A percentile compares a stretch with the other conserved stretches of the same genome.
phyloP scores from a whole-genome alignment of 2,113 vertebrate genomes.

The Oreochromis niloticus region DNA sequence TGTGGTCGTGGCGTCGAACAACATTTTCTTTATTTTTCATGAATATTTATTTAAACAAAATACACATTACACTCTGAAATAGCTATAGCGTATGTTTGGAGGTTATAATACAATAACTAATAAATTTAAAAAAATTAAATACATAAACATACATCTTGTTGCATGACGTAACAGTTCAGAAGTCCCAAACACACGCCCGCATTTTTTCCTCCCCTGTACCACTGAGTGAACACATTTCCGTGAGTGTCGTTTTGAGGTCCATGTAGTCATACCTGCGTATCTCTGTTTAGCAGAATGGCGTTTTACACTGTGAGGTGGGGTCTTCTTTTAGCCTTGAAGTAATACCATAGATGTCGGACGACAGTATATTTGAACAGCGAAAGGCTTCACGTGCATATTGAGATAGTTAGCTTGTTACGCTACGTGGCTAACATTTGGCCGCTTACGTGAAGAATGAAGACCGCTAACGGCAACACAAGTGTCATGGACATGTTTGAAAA shows the following conservation, averaged over 20 bases:
- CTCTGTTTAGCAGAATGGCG: background rate
- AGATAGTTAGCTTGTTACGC: conserved; percentile 4
- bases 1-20: background rate
- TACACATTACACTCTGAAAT: background rate
- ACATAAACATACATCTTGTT: background rate
- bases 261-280: background rate
- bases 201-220: background rate
- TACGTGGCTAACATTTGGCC: background rate
- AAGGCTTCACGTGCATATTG: background rate
- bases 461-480: conserved; percentile 13
- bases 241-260: background rate
- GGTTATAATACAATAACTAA: background rate
- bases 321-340: background rate
- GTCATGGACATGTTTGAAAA: conserved; percentile 85
- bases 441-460: conserved; percentile 30
- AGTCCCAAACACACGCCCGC: background rate
- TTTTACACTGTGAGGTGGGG: accelerated
- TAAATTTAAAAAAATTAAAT: background rate
- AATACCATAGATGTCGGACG: background rate
- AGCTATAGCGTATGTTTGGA: background rate
- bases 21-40: background rate
- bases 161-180: conserved; percentile 23
- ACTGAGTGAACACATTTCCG: background rate
- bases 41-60: background rate
- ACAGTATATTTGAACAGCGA: background rate